Percentiles rank a stretch among this genome's conserved stretches.
Evolutionary conservation across 2,113 vertebrate species (phyloP).

Genomic region (Callithrix jacchus): DNA sequence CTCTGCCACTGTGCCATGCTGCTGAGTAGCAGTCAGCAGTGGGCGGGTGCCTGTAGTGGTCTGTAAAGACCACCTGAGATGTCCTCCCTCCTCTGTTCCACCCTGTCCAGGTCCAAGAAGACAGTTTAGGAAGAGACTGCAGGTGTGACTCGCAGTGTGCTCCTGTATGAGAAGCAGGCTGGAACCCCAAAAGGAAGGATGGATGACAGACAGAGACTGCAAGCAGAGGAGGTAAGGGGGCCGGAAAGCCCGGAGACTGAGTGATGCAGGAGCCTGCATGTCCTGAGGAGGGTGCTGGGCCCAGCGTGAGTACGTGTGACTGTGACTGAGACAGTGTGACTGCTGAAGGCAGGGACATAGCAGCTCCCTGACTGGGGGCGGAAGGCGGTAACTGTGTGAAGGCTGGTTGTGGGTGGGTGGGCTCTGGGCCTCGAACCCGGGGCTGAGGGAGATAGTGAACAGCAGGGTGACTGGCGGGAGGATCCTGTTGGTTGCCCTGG

Average conservation of each 20-base stretch:
- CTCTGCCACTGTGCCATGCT: neutral
- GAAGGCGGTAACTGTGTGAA: slow-evolving; percentile 48
- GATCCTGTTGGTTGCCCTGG: neutral
- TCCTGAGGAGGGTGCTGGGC: slow-evolving; percentile 54
- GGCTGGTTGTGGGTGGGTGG: neutral
- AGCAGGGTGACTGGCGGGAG: neutral
- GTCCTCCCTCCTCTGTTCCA: neutral
- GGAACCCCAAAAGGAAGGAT: neutral
- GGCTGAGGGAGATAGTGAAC: slow-evolving; percentile 59
- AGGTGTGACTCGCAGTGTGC: neutral
- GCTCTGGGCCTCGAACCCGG: neutral
- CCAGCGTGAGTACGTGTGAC: slow-evolving; percentile 31
- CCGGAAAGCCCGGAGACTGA: neutral
- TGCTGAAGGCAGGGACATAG: slow-evolving; percentile 57
- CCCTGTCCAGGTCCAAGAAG: neutral
- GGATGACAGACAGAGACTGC: neutral
- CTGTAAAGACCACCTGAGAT: neutral
- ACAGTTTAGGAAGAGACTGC: neutral
- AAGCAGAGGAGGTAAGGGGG: neutral
- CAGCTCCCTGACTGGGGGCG: neutral
- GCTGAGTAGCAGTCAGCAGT: neutral
- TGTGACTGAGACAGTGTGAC: slow-evolving; percentile 68
- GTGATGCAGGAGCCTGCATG: neutral
- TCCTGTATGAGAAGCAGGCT: neutral
- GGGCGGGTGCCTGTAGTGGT: neutral